Base-by-base conservation (phyloP, 2,113 vertebrate genomes). In the Tragelaphus buxtoni region DNA sequence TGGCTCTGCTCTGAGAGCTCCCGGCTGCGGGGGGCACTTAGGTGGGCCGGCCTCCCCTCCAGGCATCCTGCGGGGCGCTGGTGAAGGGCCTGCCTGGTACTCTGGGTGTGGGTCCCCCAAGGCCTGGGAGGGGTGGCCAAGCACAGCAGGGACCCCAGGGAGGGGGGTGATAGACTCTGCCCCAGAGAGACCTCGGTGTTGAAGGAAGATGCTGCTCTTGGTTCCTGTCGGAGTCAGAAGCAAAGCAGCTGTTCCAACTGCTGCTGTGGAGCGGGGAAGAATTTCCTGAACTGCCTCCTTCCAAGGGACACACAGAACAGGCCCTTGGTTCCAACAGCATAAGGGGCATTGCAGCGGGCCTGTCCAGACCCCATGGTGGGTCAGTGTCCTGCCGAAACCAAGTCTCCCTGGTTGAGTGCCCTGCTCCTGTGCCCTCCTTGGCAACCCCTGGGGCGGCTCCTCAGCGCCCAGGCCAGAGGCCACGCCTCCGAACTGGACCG, bases 361-460 rank as follows among this genome's bases (percentile, higher is more conserved):
- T 1, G 12, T 28, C 17, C 14, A 55, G 88, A 22, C 69, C 28
- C 30, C 0, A 0, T 0, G 0, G 20, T 0, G 28, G 69, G 53
- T 7, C 26, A 3, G 7, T 0, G 0, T 1, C 30, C 47, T 11
- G 10, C 12, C 8, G 14, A 4, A 7, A 55, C 7, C 89, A 9
- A 16, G 65, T 5, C 63, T 69, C n/a, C 18, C 9, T 22, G n/a
- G 4, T 39, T 22, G 18, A 39, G n/a, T 0, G 26, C 4, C 9
- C 26, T 0, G 4, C 35, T 47, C 60, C 51, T 20, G 3, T 1
- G 30, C 28, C 74, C 53, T n/a, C n/a, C 89, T 7, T 1, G 10
- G 3, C 18, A 20, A n/a, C 6, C 2, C 7, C 26, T 0, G 7
- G 32, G 12, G 53, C 22, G 2, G 35, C 12, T 4, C 16, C 39